A percentile compares a stretch with the other conserved stretches of the same genome.
Evolutionary conservation across 2,113 vertebrate genomes (phyloP).

Genomic region (sheep (Ovis aries)): DNA sequence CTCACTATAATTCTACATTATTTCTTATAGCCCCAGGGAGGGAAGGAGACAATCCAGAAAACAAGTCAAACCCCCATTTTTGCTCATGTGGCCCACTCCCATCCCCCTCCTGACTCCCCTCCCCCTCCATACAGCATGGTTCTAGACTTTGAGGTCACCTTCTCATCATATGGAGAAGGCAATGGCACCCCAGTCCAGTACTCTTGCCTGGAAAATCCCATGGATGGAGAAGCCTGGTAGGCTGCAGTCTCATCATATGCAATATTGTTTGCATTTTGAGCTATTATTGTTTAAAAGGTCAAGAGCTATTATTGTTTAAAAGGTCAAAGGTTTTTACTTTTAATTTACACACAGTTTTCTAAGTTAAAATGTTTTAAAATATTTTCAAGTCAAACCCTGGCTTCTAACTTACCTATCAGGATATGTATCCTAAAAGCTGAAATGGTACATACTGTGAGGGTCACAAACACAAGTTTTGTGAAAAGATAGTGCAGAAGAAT

Average conservation of each 20-base stretch:
- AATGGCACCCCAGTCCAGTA: too few relatives aligned
- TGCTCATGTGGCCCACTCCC: not conserved
- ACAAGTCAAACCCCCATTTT: not conserved
- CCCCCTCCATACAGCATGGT: not conserved
- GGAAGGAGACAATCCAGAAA: not conserved
- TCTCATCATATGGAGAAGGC: not conserved
- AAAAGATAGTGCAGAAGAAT: not conserved
- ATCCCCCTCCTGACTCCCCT: not conserved
- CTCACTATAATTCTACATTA: conserved; percentile 25
- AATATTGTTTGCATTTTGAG: not conserved
- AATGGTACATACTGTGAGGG: not conserved
- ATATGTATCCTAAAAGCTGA: not conserved
- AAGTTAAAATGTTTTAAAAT: not conserved
- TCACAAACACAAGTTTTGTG: not conserved
- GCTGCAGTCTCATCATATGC: not conserved
- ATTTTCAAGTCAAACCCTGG: conserved; percentile 22
- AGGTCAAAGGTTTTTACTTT: not conserved
- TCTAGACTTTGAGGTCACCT: not conserved
- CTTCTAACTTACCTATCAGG: not conserved
- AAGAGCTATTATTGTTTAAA: not conserved
- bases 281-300: not conserved
- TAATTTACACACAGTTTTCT: not conserved
- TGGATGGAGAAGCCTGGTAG: too few relatives aligned
- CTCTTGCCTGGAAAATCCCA: too few relatives aligned
- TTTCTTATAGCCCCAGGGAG: not conserved